Evolutionary conservation across 2,797 vertebrate species (phyloP).

Genomic region (Bovichtus diacanthus): DNA sequence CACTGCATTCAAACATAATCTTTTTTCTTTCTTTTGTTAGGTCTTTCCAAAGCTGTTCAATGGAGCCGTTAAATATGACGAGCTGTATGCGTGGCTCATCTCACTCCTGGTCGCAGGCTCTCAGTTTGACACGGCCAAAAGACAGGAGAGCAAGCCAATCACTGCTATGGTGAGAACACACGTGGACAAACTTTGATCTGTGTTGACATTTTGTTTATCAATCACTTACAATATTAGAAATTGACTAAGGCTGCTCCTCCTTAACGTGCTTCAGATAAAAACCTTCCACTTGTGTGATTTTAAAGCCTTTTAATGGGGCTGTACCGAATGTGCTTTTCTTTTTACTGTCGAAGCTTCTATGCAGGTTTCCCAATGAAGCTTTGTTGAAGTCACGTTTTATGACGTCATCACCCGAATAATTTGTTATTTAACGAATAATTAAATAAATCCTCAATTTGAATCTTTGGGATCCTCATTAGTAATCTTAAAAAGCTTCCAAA

Average conservation of each 20-base stretch:
- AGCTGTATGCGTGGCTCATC: constrained; percentile 91
- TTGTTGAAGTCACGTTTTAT: no score
- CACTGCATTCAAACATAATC: not conserved
- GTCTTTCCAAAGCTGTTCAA: constrained; percentile 94
- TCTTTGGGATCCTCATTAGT: no score
- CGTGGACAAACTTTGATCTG: not conserved
- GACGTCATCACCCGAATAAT: no score
- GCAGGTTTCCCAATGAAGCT: no score
- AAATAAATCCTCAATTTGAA: no score
- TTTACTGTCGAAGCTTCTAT: no score
- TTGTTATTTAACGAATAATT: no score
- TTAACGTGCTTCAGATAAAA: not conserved
- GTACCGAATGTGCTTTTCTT: no score
- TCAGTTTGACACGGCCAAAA: constrained; percentile 92
- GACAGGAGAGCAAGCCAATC: constrained; percentile 93
- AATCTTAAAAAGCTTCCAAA: no score
- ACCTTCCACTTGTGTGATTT: not conserved
- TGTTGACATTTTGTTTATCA: not conserved
- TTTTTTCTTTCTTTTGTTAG: constrained; percentile 71
- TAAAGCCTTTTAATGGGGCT: no score
- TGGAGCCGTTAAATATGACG: constrained; percentile 91
- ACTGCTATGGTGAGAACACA: constrained; percentile 90
- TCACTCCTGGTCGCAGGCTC: constrained; percentile 94
- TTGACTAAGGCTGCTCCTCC: not conserved
- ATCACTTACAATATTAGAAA: not conserved